Conservation (phyloP, 2,888 invertebrate genomes). For the Antitype chi region DNA sequence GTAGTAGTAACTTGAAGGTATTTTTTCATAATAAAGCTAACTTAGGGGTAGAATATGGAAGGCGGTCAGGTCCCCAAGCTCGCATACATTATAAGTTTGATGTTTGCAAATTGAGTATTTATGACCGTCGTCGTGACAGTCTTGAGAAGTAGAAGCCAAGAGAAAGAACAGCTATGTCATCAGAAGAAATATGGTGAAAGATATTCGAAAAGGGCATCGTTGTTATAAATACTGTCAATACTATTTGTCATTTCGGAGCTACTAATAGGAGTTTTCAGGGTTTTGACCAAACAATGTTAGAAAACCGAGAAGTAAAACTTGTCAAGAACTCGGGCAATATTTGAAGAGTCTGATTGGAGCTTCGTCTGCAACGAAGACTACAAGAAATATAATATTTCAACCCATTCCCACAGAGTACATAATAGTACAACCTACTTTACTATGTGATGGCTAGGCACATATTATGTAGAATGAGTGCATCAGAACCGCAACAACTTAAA, state of each 20-base stretch:
- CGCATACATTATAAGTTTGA: constrained; percentile 67
- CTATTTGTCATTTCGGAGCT: background rate
- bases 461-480: background rate
- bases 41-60: constrained; percentile 47
- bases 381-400: background rate
- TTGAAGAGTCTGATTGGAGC: background rate
- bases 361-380: background rate
- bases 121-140: constrained; percentile 42
- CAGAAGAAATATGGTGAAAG: background rate
- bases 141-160: background rate
- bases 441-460: background rate
- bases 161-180: constrained; percentile 25
- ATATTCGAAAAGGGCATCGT: background rate
- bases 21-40: constrained; percentile 46
- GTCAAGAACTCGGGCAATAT: background rate
- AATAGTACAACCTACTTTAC: no score
- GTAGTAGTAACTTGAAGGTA: constrained; percentile 39
- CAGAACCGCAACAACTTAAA: background rate
- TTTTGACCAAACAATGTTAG: background rate
- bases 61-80: constrained; percentile 59
- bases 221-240: background rate
- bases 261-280: background rate
- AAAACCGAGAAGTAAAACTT: background rate
- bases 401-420: no score
- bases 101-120: constrained; percentile 66